Evolutionary conservation across 2,797 vertebrate genomes (phyloP).

Genomic region (Hybognathus amarus): DNA sequence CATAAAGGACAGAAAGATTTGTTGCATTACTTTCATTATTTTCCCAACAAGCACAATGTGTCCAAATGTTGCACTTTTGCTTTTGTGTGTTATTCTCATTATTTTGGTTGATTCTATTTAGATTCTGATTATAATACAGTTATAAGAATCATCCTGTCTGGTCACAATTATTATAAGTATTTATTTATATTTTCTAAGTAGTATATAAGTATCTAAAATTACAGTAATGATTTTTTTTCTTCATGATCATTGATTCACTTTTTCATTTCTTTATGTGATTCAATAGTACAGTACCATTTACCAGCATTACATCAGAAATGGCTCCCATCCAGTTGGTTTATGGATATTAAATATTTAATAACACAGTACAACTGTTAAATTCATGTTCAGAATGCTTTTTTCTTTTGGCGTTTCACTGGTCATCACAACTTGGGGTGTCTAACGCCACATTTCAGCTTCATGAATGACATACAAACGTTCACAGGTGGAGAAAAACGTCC

Average conservation of each 20-base stretch:
- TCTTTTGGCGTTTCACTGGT: not conserved
- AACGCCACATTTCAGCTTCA: not conserved
- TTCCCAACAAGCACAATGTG: not conserved
- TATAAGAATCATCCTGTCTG: not conserved
- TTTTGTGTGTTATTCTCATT: not conserved
- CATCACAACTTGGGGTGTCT: not conserved
- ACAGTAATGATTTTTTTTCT: not conserved
- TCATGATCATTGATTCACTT: not conserved
- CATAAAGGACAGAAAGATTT: not conserved
- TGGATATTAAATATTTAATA: not conserved
- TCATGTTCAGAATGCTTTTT: not conserved
- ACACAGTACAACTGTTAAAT: not conserved
- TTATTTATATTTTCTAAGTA: not conserved
- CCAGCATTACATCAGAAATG: not conserved
- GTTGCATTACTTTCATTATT: not conserved
- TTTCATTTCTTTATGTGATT: not conserved
- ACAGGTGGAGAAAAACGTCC: not conserved
- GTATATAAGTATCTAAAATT: not conserved
- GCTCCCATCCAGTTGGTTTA: not conserved
- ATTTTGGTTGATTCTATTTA: not conserved
- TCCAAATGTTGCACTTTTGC: not conserved
- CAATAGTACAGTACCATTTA: not conserved
- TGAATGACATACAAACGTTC: not conserved
- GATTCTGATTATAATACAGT: not conserved
- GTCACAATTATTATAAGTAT: not conserved